These are phyloP conservation scores for Isaurus tuberculatus DNA, from an alignment of 92 coral and sea anemone genomes.

Conservation along the genomic window DNA sequence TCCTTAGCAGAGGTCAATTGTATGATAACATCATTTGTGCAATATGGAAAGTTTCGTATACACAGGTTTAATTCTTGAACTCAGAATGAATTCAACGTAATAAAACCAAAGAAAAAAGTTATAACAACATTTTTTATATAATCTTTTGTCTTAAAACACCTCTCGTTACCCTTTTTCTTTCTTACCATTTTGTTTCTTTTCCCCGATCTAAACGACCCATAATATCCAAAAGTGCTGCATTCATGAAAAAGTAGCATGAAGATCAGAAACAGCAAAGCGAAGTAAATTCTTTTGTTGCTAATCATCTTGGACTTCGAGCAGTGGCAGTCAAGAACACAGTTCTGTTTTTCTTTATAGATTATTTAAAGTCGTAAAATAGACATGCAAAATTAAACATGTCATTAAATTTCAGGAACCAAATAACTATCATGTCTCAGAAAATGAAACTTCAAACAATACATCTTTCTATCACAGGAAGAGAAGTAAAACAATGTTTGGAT, in stretches of 20 bases:
- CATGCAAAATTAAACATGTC: not conserved
- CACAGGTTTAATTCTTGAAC: no score
- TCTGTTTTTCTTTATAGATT: conserved; percentile 26
- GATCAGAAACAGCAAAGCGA: not conserved
- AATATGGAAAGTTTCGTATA: no score
- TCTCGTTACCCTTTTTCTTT: not conserved
- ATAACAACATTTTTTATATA: no score
- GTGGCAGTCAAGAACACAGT: not conserved
- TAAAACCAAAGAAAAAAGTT: no score
- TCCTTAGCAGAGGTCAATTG: no score
- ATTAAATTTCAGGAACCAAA: not conserved
- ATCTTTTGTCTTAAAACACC: not conserved
- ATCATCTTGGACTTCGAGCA: not conserved
- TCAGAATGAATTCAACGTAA: no score
- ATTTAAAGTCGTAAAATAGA: not conserved
- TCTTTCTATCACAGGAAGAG: not conserved
- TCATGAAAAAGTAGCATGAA: not conserved
- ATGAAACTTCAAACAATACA: not conserved
- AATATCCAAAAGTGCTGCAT: conserved; percentile 6
- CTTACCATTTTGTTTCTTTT: conserved; percentile 21
- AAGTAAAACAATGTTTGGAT: conserved; percentile 4
- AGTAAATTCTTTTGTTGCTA: not conserved
- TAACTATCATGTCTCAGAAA: not conserved
- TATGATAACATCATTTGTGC: no score
- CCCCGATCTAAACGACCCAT: conserved; percentile 9